Conservation (phyloP, 1,140 invertebrate species). For the Yoshiicerus persimilis region DNA sequence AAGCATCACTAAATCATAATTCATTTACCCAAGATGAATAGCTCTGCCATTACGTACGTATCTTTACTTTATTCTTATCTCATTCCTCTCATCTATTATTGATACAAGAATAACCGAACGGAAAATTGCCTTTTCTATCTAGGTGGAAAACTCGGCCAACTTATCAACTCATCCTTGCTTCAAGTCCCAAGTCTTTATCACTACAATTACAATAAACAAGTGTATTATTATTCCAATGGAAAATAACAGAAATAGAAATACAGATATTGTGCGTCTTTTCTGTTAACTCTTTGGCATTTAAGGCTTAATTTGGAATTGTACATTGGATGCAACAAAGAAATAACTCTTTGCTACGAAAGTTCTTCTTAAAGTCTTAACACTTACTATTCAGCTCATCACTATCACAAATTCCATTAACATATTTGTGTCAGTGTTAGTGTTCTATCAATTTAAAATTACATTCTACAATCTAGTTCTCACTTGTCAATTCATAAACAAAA, state of each 20-base stretch:
- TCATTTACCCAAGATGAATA: background rate
- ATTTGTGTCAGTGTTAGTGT: background rate
- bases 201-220: background rate
- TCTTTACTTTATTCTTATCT: background rate
- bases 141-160: background rate
- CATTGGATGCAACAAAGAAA: too few relatives aligned
- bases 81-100: background rate
- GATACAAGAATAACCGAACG: background rate
- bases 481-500: background rate
- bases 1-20: background rate
- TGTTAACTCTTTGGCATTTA: too few relatives aligned
- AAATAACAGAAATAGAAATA: too few relatives aligned
- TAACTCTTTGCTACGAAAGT: too few relatives aligned
- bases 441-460: too few relatives aligned
- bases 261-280: too few relatives aligned
- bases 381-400: too few relatives aligned
- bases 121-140: background rate
- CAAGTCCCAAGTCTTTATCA: too few relatives aligned
- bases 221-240: background rate
- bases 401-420: background rate
- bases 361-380: too few relatives aligned
- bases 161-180: background rate
- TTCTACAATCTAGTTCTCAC: background rate
- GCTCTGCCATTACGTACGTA: background rate
- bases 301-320: too few relatives aligned